Evolutionary conservation across 2,888 invertebrate genomes (phyloP), one percentile per base, ranked within the genome.

Genomic region (Anaspis maculata): DNA sequence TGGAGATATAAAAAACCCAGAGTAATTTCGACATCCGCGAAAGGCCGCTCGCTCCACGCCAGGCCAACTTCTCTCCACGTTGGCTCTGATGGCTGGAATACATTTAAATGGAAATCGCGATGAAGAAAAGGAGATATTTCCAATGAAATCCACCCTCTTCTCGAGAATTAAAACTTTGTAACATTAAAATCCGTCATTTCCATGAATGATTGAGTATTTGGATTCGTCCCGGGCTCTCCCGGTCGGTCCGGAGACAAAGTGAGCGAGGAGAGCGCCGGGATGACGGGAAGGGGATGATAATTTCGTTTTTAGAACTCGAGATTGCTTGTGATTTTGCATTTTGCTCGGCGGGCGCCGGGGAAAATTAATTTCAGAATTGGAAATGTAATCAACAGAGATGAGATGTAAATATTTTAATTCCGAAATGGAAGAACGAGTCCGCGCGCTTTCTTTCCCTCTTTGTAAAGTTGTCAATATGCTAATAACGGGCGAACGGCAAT

Each of bases 71-170:
- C 19, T 5, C 19, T 51, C 48, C 50, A n/a, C n/a, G n/a, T n/a
- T n/a, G n/a, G n/a, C n/a, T n/a, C n/a, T n/a, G n/a, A n/a, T n/a
- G n/a, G n/a, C n/a, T n/a, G n/a, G 56, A 62, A 60, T 62, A 61
- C 61, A 63, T 64, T 61, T 63, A 63, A 62, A 64, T 64, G 63
- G 61, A 60, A 63, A 64, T 64, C 56, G n/a, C n/a, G n/a, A n/a
- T n/a, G n/a, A n/a, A n/a, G n/a, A n/a, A n/a, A n/a, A 55, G 51
- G 46, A 54, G 57, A 59, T 61, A 57, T 59, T 59, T 57, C 59
- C 60, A 56, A 61, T 60, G 61, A 57, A 57, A 52, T 49, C 51
- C 47, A 46, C 44, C 46, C 37, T 39, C 41, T 39, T 29, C 30
- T 35, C 28, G 46, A 48, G 62, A 63, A 62, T 63, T 61, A 61